These are phyloP conservation scores for Drosophila pseudoananassae DNA, from an alignment of 1,140 invertebrate species.

Conservation along the genomic window DNA sequence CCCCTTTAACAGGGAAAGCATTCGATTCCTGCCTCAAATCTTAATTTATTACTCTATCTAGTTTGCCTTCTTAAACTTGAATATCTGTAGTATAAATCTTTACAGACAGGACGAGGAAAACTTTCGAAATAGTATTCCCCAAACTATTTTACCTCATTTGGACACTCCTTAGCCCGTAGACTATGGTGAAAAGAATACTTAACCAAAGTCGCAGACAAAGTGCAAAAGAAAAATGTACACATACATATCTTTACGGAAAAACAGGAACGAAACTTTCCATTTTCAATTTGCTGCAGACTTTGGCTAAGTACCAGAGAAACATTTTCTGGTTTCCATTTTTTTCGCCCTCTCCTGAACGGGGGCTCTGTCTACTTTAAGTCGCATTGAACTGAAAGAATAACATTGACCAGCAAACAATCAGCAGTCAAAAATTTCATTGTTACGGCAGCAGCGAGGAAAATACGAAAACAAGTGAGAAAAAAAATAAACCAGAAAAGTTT, in stretches of 20 bases:
- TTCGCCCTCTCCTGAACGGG: not conserved
- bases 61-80: constrained; percentile 28
- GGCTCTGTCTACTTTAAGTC: constrained; percentile 55
- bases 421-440: constrained; percentile 76
- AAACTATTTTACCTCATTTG: constrained; percentile 66
- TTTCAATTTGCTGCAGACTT: constrained; percentile 70
- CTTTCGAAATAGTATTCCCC: constrained; percentile 39
- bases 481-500: constrained; percentile 49
- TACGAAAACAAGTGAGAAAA: constrained; percentile 42
- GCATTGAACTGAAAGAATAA: constrained; percentile 69
- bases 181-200: constrained; percentile 15
- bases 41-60: constrained; percentile 12
- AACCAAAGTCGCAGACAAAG: constrained; percentile 18
- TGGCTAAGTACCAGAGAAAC: constrained; percentile 41
- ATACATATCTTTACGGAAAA: constrained; percentile 23
- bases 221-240: constrained; percentile 29
- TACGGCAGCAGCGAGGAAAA: constrained; percentile 30
- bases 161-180: constrained; percentile 33
- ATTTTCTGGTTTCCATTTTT: constrained; percentile 15
- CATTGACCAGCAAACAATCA: constrained; percentile 77
- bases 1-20: not conserved
- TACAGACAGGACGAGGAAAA: constrained; percentile 29
- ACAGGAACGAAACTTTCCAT: constrained; percentile 59
- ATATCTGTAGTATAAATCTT: constrained; percentile 63
- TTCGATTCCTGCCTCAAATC: constrained; percentile 22